phyloP scores from a whole-genome alignment of 2,797 vertebrate genomes.

The Hydrocynus forskahlii region DNA sequence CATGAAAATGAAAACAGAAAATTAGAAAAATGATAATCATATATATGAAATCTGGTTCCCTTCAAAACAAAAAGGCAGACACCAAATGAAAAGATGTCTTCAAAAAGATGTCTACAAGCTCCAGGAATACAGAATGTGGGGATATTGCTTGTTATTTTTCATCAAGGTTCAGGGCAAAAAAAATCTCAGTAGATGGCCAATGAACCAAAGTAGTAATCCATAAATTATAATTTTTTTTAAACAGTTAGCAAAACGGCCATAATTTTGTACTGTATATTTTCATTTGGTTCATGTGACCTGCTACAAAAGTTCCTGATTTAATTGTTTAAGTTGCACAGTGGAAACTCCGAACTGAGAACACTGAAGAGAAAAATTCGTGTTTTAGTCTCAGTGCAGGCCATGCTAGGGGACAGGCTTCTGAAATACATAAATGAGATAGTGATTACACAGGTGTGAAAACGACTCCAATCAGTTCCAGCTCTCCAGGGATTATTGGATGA shows the following conservation, averaged over 20 bases:
- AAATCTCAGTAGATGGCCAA: too few species aligned
- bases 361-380: neutral
- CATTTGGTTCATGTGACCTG: neutral
- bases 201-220: neutral
- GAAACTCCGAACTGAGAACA: neutral
- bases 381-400: conserved; percentile 14
- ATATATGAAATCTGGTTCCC: too few species aligned
- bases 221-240: neutral
- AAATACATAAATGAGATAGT: conserved; percentile 42
- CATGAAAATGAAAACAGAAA: too few species aligned
- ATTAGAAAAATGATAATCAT: too few species aligned
- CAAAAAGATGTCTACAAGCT: too few species aligned
- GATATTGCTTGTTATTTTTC: too few species aligned
- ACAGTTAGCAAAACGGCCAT: neutral
- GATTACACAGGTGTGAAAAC: conserved; percentile 40
- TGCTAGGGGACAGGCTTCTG: conserved; percentile 4
- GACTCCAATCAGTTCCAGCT: conserved; percentile 8
- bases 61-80: too few species aligned
- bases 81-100: too few species aligned
- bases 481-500: conserved; percentile 7
- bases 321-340: too few species aligned
- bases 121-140: too few species aligned
- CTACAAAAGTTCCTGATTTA: neutral
- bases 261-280: neutral
- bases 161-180: too few species aligned